Conservation (phyloP, 2,888 invertebrate species). For the Coenonympha glycerion region DNA sequence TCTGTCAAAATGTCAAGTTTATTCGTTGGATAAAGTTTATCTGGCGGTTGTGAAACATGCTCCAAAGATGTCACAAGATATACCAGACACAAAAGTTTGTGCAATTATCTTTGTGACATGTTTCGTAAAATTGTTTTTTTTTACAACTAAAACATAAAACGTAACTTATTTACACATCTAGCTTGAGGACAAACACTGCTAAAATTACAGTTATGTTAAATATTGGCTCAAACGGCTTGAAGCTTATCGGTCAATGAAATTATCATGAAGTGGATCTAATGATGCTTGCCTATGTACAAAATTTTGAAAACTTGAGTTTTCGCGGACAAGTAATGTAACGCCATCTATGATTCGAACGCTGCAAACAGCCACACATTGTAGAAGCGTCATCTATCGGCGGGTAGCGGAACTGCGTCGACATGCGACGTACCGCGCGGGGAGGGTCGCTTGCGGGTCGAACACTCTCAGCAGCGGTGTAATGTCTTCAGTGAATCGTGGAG, state of each 20-base stretch:
- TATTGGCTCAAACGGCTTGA: neutral
- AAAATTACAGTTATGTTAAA: constrained; percentile 1
- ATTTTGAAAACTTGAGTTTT: constrained; percentile 11
- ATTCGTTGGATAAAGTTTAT: too few species aligned
- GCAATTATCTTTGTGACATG: too few species aligned
- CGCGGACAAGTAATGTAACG: constrained; percentile 37
- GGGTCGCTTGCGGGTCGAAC: constrained; percentile 83
- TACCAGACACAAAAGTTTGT: too few species aligned
- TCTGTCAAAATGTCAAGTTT: too few species aligned
- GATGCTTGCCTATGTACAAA: constrained; percentile 12
- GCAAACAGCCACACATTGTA: constrained; percentile 25
- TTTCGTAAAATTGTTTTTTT: too few species aligned
- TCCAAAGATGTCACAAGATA: too few species aligned
- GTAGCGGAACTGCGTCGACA: constrained; percentile 46
- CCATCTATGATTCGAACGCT: constrained; percentile 49
- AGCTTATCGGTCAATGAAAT: constrained; percentile 1
- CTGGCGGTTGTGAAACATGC: too few species aligned
- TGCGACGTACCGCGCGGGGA: constrained; percentile 70
- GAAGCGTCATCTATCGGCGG: constrained; percentile 64
- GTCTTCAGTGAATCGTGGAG: constrained; percentile 86
- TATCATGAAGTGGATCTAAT: constrained; percentile 9
- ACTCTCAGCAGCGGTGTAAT: constrained; percentile 85
- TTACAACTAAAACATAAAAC: too few species aligned
- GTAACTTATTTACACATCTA: too few species aligned
- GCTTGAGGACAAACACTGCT: neutral